Base-by-base conservation (phyloP, 2,113 vertebrate species). In the Sinosuthora webbiana region DNA sequence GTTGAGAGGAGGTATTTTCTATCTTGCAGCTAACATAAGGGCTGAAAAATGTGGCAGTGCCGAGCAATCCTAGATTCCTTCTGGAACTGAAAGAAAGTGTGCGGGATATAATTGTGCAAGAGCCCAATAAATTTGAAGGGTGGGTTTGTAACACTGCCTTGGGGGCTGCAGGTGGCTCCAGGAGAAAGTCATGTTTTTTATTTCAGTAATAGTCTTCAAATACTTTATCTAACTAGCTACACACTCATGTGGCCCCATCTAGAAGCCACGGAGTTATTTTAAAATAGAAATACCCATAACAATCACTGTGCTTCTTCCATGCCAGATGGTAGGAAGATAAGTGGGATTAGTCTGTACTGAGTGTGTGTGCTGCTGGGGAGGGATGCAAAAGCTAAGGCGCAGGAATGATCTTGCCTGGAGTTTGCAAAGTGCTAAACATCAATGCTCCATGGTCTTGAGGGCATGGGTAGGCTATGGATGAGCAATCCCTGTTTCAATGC, bases 1-100 rank as follows among this genome's bases (percentile, higher is more conserved):
- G 91, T 85, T 84, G 91, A 95, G 95, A 96, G 95, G 97, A 97
- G 95, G 95, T 92, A 90, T 94, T 96, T 97, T 96, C 79, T 97
- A 63, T 97, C 97, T 98, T 84, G 69, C 90, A 96, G 86, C 92
- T 96, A 97, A 96, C 95, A 97, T 94, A 97, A 97, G 96, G 94
- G 79, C 92, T 96, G 94, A 94, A 97, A 94, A 97, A 96, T 94
- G 88, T 94, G 87, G 94, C 80, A 78, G 27, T 94, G 88, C 91
- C 64, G 87, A 96, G 93, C 90, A 93, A 89, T 88, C 87, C 82
- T 87, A 79, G 90, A 75, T 97, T 98, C 88, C 89, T 73, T 94
- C 94, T 87, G 92, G 70, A 97, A 86, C 55, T 55, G 45, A 96
- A 96, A 93, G 93, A 95, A 95, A 81, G 78, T 90, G 75, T 79